Evolutionary conservation across 2,113 vertebrate species (phyloP).

Genomic region (Aptenodytes patagonicus): DNA sequence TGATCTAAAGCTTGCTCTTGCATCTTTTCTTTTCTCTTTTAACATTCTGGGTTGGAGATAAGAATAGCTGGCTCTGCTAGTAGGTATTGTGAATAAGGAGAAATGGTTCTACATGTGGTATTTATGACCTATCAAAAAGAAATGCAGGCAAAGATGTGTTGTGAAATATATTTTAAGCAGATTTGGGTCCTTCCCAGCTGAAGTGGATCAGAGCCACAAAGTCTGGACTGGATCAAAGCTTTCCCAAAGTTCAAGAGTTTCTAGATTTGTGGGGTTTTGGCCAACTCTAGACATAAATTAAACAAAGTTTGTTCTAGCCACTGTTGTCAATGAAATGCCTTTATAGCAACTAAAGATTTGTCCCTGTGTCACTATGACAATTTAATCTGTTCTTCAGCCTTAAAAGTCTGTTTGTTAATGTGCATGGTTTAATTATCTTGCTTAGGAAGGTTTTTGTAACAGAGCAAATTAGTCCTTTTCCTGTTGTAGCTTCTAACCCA

Average conservation of each 20-base stretch:
- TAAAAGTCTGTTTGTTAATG: background rate
- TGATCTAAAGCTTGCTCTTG: background rate
- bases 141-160: constrained; percentile 7
- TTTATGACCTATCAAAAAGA: constrained; percentile 17
- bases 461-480: background rate
- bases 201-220: constrained; percentile 10
- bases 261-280: background rate
- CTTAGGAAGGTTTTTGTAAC: background rate
- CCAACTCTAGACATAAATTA: background rate
- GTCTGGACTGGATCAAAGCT: constrained; percentile 41
- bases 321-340: background rate
- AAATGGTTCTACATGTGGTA: background rate
- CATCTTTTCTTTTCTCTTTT: background rate
- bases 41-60: background rate
- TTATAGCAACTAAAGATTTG: background rate
- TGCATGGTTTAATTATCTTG: background rate
- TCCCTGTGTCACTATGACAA: background rate
- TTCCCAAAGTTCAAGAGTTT: background rate
- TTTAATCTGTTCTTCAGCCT: background rate
- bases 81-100: background rate
- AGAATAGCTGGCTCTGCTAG: background rate
- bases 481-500: background rate
- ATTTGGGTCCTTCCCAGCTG: background rate
- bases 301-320: background rate
- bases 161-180: constrained; percentile 29